Conservation (phyloP, 2,113 vertebrate genomes). For the Chroicocephalus ridibundus region DNA sequence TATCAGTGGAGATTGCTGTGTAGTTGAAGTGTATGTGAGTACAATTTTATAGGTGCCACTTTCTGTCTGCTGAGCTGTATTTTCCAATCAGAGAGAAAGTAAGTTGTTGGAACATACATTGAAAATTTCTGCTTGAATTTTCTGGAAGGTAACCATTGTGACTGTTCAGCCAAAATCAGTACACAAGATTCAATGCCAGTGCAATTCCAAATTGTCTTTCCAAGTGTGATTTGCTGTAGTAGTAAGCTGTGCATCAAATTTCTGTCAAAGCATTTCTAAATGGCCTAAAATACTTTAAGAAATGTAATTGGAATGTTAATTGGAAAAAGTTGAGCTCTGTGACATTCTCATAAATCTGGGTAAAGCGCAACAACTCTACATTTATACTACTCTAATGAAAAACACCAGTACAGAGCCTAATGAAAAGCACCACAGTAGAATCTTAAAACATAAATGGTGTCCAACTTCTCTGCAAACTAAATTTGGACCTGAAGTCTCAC, state of each 20-base stretch:
- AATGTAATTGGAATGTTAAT: constrained; percentile 38
- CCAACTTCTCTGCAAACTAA: background rate
- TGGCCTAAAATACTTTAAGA: background rate
- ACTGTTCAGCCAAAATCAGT: background rate
- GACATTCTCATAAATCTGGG: constrained; percentile 7
- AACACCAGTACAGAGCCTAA: background rate
- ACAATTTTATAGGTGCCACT: background rate
- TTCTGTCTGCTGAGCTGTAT: background rate
- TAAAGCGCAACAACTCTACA: background rate
- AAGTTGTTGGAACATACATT: background rate
- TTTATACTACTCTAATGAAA: background rate
- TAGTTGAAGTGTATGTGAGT: background rate
- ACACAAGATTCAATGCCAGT: background rate
- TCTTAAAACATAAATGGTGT: background rate
- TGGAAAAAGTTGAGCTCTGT: constrained; percentile 17
- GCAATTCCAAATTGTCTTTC: background rate
- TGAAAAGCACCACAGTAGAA: background rate
- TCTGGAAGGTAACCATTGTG: background rate
- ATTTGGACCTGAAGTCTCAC: background rate
- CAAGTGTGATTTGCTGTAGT: background rate
- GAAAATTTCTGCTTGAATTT: background rate
- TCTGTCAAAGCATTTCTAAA: constrained; percentile 31
- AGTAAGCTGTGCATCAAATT: background rate
- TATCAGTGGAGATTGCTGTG: background rate
- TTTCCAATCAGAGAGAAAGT: background rate